Percentiles rank a stretch among this genome's conserved stretches.
phyloP scores from a whole-genome alignment of 2,888 invertebrate genomes.

The Xylophagus ater region DNA sequence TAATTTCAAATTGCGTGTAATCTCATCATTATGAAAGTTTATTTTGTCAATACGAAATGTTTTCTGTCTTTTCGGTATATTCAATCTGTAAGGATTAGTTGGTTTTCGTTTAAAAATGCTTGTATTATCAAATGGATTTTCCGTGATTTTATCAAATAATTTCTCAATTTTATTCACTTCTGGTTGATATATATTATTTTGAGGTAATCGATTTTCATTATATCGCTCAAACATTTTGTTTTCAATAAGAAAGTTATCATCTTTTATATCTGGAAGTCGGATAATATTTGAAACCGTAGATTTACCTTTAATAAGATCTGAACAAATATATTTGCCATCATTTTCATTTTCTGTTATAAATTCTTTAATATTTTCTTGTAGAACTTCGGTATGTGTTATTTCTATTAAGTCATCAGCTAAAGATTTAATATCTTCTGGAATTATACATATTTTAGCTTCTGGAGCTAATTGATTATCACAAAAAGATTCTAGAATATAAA shows the following conservation, averaged over 20 bases:
- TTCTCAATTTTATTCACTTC: constrained; percentile 6
- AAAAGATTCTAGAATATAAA: not conserved
- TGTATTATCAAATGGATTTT: constrained; percentile 1
- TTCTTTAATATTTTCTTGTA: not conserved
- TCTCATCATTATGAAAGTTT: not conserved
- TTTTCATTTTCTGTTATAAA: constrained; percentile 2
- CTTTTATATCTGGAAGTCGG: constrained; percentile 5
- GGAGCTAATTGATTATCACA: not conserved
- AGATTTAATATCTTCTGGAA: not conserved
- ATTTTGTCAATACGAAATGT: not conserved
- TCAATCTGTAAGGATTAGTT: constrained; percentile 7
- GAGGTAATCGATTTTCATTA: too few relatives aligned
- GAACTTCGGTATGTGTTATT: too few relatives aligned
- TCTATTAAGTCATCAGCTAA: too few relatives aligned
- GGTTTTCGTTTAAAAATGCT: not conserved
- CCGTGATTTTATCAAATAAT: constrained; percentile 1
- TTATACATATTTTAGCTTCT: not conserved
- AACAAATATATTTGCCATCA: constrained; percentile 1
- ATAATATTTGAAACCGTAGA: not conserved
- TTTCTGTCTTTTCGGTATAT: constrained; percentile 5
- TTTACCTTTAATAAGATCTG: not conserved
- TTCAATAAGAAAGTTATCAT: too few relatives aligned
- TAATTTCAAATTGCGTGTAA: not conserved
- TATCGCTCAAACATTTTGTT: too few relatives aligned
- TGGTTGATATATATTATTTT: not conserved